Percentiles rank a stretch among this genome's conserved stretches.
Conservation (phyloP, 2,797 vertebrate species). For the Gymnoscopelus microlampas region DNA sequence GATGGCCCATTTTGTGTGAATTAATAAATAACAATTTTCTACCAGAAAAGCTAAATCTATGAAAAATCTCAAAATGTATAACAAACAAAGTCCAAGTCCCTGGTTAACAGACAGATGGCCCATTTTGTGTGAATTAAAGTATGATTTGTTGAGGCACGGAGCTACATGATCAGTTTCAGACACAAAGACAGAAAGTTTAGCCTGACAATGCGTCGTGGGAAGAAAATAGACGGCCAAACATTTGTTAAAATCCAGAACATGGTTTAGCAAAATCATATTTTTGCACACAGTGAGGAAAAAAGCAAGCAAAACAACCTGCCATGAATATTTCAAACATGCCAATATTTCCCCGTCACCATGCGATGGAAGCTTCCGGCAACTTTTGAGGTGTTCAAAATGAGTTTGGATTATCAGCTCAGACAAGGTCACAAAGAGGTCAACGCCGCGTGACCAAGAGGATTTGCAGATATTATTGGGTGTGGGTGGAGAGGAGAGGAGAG, state of each 20-base stretch:
- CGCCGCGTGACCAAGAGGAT: slow-evolving; percentile 35
- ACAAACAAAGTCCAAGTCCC: slow-evolving; percentile 12
- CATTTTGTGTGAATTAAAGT: slow-evolving; percentile 38
- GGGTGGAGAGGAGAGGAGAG: not conserved
- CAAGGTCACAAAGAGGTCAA: slow-evolving; percentile 54
- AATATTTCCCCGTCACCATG: slow-evolving; percentile 35
- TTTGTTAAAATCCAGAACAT: slow-evolving; percentile 42
- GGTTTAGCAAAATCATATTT: slow-evolving; percentile 32
- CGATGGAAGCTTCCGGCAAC: slow-evolving; percentile 24
- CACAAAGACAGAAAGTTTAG: slow-evolving; percentile 39
- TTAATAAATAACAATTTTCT: slow-evolving; percentile 6
- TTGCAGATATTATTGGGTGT: slow-evolving; percentile 25
- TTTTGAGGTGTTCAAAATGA: slow-evolving; percentile 51
- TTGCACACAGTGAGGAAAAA: slow-evolving; percentile 29
- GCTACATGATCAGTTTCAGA: slow-evolving; percentile 50
- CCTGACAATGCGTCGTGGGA: slow-evolving; percentile 41
- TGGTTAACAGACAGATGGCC: slow-evolving; percentile 41
- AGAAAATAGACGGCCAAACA: slow-evolving; percentile 38
- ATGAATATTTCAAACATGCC: slow-evolving; percentile 65
- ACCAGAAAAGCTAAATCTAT: no score
- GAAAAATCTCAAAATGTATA: no score
- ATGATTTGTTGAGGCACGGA: slow-evolving; percentile 54
- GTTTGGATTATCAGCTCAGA: slow-evolving; percentile 64
- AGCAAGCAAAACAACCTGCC: slow-evolving; percentile 23
- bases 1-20: slow-evolving; percentile 38